Percentiles rank a stretch among this genome's conserved stretches.
Evolutionary conservation across 2,113 vertebrate genomes (phyloP).

Genomic region (Chelonoidis abingdonii): DNA sequence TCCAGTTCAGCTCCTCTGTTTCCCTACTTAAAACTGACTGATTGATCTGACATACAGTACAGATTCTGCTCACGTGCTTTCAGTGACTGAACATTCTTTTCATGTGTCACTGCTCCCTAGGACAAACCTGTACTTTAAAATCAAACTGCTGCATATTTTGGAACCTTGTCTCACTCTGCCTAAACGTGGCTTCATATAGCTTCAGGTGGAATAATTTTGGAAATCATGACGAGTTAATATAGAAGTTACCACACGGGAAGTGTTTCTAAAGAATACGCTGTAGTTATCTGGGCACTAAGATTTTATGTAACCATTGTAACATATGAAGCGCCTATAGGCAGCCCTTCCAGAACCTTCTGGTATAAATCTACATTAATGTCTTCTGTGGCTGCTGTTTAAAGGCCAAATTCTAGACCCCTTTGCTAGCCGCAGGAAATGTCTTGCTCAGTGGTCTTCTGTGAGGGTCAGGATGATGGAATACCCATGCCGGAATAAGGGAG

Average conservation of each 20-base stretch:
- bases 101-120: slow-evolving; percentile 39
- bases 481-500: not conserved
- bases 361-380: not conserved
- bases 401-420: not conserved
- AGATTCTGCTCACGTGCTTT: not conserved
- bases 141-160: not conserved
- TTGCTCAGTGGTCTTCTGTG: not conserved
- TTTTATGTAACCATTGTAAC: not conserved
- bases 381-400: not conserved
- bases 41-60: not conserved
- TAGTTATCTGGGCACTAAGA: not conserved
- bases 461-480: not conserved
- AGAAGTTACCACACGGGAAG: not conserved
- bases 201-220: slow-evolving; percentile 1
- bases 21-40: not conserved
- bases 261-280: not conserved
- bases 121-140: slow-evolving; percentile 72
- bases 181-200: slow-evolving; percentile 38
- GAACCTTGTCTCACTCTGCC: slow-evolving; percentile 39
- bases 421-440: not conserved
- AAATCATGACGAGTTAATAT: slow-evolving; percentile 6
- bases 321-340: not conserved
- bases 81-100: slow-evolving; percentile 67
- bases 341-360: not conserved
- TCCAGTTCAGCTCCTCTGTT: not conserved